phyloP scores from a whole-genome alignment of 2,888 invertebrate genomes.

The Portevinia maculata region DNA sequence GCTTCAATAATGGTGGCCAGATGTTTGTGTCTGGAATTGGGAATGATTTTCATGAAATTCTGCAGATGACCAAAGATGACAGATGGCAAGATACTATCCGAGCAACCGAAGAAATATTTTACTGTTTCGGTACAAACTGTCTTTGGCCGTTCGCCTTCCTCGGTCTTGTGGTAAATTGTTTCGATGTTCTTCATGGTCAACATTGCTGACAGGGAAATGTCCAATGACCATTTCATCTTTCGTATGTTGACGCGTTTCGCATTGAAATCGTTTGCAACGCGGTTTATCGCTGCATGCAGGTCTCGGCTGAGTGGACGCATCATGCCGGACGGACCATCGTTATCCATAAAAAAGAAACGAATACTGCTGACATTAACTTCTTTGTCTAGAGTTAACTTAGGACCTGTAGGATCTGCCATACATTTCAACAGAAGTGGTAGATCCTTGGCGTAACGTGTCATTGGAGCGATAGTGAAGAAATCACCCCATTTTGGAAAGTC shows the following conservation, averaged over 20 bases:
- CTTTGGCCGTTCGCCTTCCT: constrained; percentile 85
- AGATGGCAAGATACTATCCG: constrained; percentile 84
- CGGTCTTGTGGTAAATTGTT: constrained; percentile 87
- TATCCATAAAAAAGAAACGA: constrained; percentile 91
- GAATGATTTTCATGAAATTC: constrained; percentile 85
- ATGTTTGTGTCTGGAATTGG: constrained; percentile 84
- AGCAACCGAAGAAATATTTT: constrained; percentile 83
- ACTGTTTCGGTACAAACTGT: constrained; percentile 87
- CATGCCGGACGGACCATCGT: constrained; percentile 87
- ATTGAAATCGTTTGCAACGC: constrained; percentile 82
- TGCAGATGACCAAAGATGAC: constrained; percentile 85
- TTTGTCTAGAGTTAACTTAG: constrained; percentile 83
- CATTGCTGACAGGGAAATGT: constrained; percentile 85
- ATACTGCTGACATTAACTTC: constrained; percentile 85
- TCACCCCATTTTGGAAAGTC: constrained; percentile 85
- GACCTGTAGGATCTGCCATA: constrained; percentile 85
- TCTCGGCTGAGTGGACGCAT: constrained; percentile 83
- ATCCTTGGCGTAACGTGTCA: constrained; percentile 94
- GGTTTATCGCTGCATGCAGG: constrained; percentile 81
- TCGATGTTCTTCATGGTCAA: constrained; percentile 86
- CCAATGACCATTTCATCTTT: constrained; percentile 86
- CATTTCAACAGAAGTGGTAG: constrained; percentile 89
- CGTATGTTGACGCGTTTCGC: constrained; percentile 85
- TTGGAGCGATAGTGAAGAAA: constrained; percentile 92
- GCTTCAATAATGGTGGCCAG: constrained; percentile 84